Percentiles rank a stretch among this genome's conserved stretches.
Evolutionary conservation across 2,113 vertebrate genomes (phyloP).

Genomic region (Saguinus imperator): DNA sequence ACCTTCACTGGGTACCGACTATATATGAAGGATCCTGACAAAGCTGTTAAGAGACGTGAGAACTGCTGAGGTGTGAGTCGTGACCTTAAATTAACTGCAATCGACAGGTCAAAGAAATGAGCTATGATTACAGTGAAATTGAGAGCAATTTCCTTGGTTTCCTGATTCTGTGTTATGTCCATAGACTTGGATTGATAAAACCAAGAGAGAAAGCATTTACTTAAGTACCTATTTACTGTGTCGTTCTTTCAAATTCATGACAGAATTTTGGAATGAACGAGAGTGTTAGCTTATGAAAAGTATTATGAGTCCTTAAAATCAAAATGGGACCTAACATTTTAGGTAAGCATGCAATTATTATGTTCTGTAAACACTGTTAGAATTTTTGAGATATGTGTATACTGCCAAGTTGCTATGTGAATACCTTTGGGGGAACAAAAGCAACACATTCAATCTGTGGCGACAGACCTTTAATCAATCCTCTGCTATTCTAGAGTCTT

Average conservation of each 20-base stretch:
- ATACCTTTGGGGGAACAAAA: constrained; percentile 66
- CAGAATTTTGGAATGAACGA: neutral
- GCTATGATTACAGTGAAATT: neutral
- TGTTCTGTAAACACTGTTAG: constrained; percentile 57
- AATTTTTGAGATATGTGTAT: constrained; percentile 60
- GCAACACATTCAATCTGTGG: constrained; percentile 65
- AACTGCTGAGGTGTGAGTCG: neutral
- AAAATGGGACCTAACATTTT: constrained; percentile 53
- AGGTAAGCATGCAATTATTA: constrained; percentile 46
- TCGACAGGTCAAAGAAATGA: neutral
- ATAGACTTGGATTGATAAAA: constrained; percentile 47
- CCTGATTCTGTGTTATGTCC: neutral
- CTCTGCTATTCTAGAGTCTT: constrained; percentile 28
- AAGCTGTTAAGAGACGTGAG: neutral
- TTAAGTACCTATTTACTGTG: constrained; percentile 1
- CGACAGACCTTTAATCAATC: constrained; percentile 62
- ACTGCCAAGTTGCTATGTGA: constrained; percentile 68
- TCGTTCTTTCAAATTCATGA: constrained; percentile 49
- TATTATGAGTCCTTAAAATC: constrained; percentile 43
- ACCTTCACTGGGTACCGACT: neutral
- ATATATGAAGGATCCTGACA: neutral
- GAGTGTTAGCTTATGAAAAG: constrained; percentile 35
- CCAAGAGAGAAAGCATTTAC: neutral
- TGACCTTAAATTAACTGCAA: constrained; percentile 44
- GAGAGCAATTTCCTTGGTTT: constrained; percentile 10